Conservation (phyloP, 1,140 invertebrate species). For the Dendrolimus kikuchii region DNA sequence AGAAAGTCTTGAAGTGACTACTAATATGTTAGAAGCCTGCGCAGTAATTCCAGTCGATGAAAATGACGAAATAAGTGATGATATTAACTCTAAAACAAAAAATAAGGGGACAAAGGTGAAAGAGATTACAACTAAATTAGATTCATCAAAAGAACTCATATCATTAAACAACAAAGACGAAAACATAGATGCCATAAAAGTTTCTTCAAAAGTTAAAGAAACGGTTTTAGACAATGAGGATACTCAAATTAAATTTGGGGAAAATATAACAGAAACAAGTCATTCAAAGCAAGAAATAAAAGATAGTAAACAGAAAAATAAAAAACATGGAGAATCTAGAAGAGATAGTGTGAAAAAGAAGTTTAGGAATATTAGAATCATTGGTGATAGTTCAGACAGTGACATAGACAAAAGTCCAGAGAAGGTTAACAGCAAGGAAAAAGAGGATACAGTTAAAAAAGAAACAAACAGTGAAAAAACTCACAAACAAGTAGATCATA, state of each 20-base stretch:
- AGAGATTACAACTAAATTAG: too few species aligned
- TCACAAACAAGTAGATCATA: neutral
- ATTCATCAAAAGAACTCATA: too few species aligned
- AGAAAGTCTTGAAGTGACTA: too few species aligned
- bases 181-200: too few species aligned
- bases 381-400: constrained; percentile 25
- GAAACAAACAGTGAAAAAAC: neutral
- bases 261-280: neutral
- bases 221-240: neutral
- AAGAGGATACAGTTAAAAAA: neutral
- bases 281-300: constrained; percentile 5
- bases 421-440: too few species aligned
- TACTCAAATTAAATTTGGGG: constrained; percentile 3
- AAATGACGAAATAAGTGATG: neutral
- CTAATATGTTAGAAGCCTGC: neutral
- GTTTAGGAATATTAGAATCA: constrained; percentile 22
- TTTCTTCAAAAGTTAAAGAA: neutral
- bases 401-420: constrained; percentile 9
- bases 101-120: neutral
- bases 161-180: too few species aligned
- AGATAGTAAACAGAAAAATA: constrained; percentile 3
- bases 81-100: neutral
- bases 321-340: neutral
- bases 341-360: constrained; percentile 12
- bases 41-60: neutral